These are phyloP conservation scores for Syngnathus acus DNA, from an alignment of 2,797 vertebrate species.

Conservation along the genomic window DNA sequence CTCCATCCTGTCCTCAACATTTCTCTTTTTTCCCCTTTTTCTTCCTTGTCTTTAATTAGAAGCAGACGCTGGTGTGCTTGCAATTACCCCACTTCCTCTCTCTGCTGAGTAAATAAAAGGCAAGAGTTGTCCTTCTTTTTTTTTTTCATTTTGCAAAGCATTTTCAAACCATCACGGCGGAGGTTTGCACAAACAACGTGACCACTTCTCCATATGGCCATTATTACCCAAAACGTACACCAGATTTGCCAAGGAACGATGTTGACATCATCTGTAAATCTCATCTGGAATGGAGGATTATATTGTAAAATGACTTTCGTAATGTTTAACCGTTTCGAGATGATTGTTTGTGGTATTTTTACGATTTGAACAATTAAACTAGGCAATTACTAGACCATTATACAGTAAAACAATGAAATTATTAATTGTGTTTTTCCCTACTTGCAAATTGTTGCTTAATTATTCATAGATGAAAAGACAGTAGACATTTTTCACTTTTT, in stretches of 20 bases:
- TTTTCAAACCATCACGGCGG: conserved; percentile 4
- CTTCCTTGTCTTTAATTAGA: conserved; percentile 56
- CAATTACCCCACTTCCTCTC: conserved; percentile 68
- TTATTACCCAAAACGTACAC: too few species aligned
- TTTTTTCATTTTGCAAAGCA: conserved; percentile 19
- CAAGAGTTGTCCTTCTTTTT: conserved; percentile 23
- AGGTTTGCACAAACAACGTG: neutral
- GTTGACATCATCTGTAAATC: too few species aligned
- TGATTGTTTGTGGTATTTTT: neutral
- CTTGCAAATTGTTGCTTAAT: neutral
- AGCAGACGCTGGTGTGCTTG: conserved; percentile 65
- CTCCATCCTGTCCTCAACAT: conserved; percentile 66
- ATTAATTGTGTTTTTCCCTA: neutral
- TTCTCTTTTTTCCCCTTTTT: conserved; percentile 44
- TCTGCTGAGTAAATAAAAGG: conserved; percentile 43
- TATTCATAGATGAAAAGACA: neutral
- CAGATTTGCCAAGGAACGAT: too few species aligned
- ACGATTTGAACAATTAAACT: neutral
- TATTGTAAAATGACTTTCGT: too few species aligned
- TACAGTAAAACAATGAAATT: neutral
- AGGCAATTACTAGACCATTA: neutral
- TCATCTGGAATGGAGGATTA: too few species aligned
- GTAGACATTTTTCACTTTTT: neutral
- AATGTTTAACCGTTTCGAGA: neutral
- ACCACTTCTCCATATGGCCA: neutral